phyloP scores from a whole-genome alignment of 2,797 vertebrate genomes.

The Peromyscus attwateri region DNA sequence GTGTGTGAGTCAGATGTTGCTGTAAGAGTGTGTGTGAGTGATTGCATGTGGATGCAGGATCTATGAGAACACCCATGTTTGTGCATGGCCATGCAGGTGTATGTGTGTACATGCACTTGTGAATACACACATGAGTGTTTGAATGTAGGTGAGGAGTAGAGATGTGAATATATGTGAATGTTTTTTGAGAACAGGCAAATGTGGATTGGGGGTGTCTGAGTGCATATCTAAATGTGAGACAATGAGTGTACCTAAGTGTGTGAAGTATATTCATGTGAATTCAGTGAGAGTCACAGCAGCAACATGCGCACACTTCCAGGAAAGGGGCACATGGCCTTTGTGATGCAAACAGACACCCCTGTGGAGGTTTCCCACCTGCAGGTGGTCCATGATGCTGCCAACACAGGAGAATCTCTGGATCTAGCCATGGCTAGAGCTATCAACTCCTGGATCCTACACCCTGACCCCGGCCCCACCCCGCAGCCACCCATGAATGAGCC shows the following conservation, averaged over 20 bases:
- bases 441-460: background rate
- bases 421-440: background rate
- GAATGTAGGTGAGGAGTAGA: background rate
- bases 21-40: background rate
- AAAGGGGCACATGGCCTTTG: background rate
- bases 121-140: background rate
- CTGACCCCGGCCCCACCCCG: fast-evolving
- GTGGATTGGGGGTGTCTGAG: background rate
- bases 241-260: background rate
- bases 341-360: background rate
- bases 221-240: background rate
- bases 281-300: background rate
- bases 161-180: no score
- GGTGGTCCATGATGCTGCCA: background rate
- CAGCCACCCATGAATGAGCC: background rate
- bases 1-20: background rate
- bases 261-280: background rate
- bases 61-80: background rate
- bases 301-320: background rate
- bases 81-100: background rate
- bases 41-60: no score
- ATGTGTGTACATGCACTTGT: background rate
- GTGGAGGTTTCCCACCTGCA: background rate
- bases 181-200: background rate
- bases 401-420: background rate